Evolutionary conservation across 2,113 vertebrate species (phyloP).

Genomic region (Poeciliopsis retropinna): DNA sequence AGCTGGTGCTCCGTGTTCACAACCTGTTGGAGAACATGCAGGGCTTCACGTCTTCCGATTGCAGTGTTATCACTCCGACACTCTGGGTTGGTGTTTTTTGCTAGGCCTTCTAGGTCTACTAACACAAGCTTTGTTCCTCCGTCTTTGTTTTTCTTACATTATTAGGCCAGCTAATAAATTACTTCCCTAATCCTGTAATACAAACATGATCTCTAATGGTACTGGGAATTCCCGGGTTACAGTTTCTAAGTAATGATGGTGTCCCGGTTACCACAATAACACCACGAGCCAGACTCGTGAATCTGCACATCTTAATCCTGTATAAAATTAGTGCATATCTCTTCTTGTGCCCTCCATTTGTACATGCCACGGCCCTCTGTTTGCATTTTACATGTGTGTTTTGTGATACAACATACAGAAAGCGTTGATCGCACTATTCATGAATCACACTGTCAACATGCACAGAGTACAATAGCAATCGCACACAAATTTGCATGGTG

Average conservation of each 20-base stretch:
- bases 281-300: background rate
- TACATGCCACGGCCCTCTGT: background rate
- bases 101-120: background rate
- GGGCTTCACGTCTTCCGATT: constrained; percentile 26
- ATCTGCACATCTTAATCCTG: background rate
- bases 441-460: constrained; percentile 44
- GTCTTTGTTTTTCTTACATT: constrained; percentile 16
- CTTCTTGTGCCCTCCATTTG: background rate
- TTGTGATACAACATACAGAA: constrained; percentile 14
- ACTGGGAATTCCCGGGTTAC: background rate
- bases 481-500: constrained; percentile 28
- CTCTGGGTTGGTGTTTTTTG: constrained; percentile 13
- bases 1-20: constrained; percentile 41
- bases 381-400: background rate
- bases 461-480: constrained; percentile 2
- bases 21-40: constrained; percentile 14
- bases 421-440: constrained; percentile 37
- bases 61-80: constrained; percentile 34
- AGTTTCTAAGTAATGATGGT: constrained; percentile 13
- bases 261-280: background rate
- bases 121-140: background rate
- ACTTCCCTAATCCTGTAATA: constrained; percentile 12
- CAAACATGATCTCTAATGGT: constrained; percentile 12
- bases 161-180: constrained; percentile 26
- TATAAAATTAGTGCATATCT: background rate